Conservation (phyloP, 1,140 invertebrate genomes). For the Lepidurus packardi region DNA sequence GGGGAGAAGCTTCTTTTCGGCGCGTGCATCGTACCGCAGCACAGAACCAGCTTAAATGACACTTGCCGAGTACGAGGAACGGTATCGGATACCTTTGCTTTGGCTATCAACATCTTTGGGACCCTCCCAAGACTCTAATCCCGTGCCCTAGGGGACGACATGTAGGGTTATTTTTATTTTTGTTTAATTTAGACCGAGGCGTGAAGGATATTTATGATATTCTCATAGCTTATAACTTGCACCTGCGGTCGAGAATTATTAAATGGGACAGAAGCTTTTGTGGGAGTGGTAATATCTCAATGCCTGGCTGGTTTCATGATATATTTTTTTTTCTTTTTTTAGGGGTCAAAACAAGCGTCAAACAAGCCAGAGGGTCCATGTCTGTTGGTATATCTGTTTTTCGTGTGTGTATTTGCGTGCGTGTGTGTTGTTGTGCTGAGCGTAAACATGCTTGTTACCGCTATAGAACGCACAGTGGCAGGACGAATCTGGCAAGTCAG, state of each 20-base stretch:
- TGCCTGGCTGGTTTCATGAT: background rate
- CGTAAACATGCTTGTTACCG: conserved; percentile 4
- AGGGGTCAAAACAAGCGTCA: background rate
- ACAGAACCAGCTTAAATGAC: background rate
- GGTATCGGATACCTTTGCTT: background rate
- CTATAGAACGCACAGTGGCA: background rate
- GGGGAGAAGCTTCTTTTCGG: too few relatives aligned
- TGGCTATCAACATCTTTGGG: background rate
- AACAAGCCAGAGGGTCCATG: background rate
- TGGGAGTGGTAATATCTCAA: background rate
- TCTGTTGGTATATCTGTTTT: background rate
- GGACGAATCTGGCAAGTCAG: background rate
- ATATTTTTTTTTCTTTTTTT: background rate
- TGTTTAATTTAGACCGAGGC: background rate
- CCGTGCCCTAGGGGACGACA: background rate
- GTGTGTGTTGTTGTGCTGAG: background rate
- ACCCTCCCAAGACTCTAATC: too few relatives aligned
- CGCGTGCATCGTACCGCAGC: too few relatives aligned
- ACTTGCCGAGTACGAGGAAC: background rate
- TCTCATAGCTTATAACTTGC: background rate
- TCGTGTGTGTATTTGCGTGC: background rate
- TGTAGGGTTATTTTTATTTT: background rate
- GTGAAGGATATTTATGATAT: background rate
- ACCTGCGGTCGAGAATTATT: background rate
- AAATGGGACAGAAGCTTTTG: background rate